Conservation (phyloP, 2,113 vertebrate species). For the Sigmodon hispidus region DNA sequence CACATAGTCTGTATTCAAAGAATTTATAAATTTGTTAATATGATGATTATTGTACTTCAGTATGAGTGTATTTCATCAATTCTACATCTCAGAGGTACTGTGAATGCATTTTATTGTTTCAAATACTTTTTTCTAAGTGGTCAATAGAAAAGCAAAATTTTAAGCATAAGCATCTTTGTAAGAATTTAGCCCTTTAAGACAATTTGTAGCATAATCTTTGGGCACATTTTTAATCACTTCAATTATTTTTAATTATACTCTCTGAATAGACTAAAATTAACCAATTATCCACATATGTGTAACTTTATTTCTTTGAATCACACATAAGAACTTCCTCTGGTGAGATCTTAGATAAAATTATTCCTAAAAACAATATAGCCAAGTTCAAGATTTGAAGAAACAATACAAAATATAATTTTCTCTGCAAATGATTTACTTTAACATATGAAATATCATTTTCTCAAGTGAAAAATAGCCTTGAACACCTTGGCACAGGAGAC, state of each 20-base stretch:
- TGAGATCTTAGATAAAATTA: background rate
- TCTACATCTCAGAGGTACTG: background rate
- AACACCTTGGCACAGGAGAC: no score
- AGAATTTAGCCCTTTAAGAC: background rate
- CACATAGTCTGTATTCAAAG: background rate
- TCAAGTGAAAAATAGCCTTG: no score
- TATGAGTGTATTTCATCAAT: background rate
- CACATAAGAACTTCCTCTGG: background rate
- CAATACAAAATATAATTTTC: background rate
- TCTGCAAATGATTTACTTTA: background rate
- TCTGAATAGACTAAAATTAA: conserved; percentile 24
- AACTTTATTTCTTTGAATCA: background rate
- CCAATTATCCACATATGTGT: background rate
- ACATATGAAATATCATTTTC: background rate
- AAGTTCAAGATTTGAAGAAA: background rate
- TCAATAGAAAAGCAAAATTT: background rate
- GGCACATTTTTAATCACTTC: background rate
- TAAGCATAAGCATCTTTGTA: background rate
- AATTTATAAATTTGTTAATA: background rate
- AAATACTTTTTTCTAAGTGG: background rate
- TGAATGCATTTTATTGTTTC: background rate
- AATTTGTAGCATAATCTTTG: background rate
- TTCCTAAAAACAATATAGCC: background rate
- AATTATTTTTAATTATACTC: background rate
- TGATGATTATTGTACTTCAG: background rate